Evolutionary conservation across 2,888 invertebrate genomes (phyloP).

Genomic region (Ochropleura plecta): DNA sequence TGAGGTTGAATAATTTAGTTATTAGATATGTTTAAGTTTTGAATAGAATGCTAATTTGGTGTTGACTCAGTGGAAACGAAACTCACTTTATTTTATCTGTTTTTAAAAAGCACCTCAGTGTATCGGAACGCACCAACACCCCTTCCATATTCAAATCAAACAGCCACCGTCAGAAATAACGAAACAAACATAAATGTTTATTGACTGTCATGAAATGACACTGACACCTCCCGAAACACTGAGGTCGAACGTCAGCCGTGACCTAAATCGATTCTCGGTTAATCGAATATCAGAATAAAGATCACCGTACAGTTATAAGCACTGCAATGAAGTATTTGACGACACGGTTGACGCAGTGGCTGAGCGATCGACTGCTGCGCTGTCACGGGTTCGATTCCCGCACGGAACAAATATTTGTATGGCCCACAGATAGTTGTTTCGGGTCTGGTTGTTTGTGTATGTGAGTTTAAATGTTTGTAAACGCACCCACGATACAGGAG

Average conservation of each 20-base stretch:
- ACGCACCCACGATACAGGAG: too few species aligned
- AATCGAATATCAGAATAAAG: slow-evolving; percentile 61
- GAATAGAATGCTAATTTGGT: neutral
- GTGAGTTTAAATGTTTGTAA: too few species aligned
- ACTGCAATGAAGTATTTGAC: too few species aligned
- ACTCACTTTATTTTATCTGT: neutral
- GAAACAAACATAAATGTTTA: slow-evolving; percentile 48
- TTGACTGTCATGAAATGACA: slow-evolving; percentile 40
- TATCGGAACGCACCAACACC: neutral
- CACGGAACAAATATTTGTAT: too few species aligned
- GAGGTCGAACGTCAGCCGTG: slow-evolving; percentile 59
- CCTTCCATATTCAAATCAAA: slow-evolving; percentile 19
- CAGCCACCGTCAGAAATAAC: slow-evolving; percentile 42
- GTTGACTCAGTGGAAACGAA: neutral
- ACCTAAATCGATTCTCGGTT: slow-evolving; percentile 57
- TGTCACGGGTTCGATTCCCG: too few species aligned
- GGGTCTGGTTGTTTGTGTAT: too few species aligned
- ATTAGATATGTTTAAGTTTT: neutral
- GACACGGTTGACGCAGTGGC: too few species aligned
- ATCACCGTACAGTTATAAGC: neutral
- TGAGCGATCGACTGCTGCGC: too few species aligned
- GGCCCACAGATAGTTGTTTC: too few species aligned
- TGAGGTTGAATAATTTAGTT: too few species aligned
- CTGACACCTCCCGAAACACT: slow-evolving; percentile 44
- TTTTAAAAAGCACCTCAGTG: neutral